Conservation (phyloP, 2,797 vertebrate species). For the Hemitrygon akajei region DNA sequence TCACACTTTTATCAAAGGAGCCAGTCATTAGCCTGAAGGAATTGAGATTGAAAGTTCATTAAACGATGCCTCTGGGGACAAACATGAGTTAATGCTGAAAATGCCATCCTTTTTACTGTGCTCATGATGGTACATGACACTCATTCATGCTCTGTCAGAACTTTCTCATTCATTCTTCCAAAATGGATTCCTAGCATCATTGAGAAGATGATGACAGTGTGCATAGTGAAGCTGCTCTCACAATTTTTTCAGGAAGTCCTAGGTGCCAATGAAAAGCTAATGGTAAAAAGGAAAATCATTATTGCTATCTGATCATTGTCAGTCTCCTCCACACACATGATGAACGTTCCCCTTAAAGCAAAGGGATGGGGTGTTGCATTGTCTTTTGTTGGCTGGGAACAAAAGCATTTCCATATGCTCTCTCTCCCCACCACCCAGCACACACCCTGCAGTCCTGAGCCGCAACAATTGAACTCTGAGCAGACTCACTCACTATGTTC, state of each 20-base stretch:
- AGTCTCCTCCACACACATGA: background rate
- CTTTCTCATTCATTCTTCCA: background rate
- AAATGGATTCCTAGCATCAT: background rate
- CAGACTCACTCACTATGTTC: too few relatives aligned
- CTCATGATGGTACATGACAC: background rate
- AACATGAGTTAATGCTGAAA: background rate
- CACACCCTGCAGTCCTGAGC: too few relatives aligned
- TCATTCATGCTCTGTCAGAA: background rate
- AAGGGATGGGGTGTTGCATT: background rate
- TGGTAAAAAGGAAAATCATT: background rate
- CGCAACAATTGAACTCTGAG: too few relatives aligned
- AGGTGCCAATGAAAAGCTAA: background rate
- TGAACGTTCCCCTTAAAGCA: background rate
- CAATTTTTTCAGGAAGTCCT: background rate
- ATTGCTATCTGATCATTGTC: background rate
- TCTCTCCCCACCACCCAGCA: too few relatives aligned
- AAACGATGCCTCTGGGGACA: background rate
- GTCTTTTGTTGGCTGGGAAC: too few relatives aligned
- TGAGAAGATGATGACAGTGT: background rate
- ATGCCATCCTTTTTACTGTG: background rate
- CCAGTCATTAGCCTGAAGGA: slow-evolving; percentile 45
- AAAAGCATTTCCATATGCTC: too few relatives aligned
- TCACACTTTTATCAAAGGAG: slow-evolving; percentile 47
- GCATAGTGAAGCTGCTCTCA: background rate
- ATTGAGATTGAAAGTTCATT: background rate